Evolutionary conservation across 2,797 vertebrate species (phyloP), one percentile per base, ranked within the genome.

Genomic region (Cossypha caffra): DNA sequence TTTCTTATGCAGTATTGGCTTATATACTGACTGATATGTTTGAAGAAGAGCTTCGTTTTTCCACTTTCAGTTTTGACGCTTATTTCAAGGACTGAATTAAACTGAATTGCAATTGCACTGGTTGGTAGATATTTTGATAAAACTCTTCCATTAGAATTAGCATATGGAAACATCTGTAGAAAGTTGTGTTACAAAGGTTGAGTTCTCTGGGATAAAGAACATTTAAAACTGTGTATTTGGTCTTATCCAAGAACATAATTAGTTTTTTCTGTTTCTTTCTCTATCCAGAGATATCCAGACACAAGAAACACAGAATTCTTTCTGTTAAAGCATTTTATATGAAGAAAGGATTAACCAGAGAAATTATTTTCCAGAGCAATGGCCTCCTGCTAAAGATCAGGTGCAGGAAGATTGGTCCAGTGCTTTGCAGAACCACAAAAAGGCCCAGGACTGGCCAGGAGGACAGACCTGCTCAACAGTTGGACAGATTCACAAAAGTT

Each of bases 161-260:
- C 42, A 37, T 50, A 33, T 55, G 13, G 28, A 83, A 35, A 31
- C 1, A 15, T 33, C 17, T 52, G 25, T 48, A 57, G 17, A 48
- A 77, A 68, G 8, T 7, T 69, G 7, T 9, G 3, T 54, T 61
- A 52, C 17, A 66, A 73, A 81, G 5, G 16, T 4, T 0, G 0
- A 68, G 5, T 67, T 83, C 11, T 35, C 72, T 38, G 29, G 12
- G 4, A 33, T 33, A 45, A 24, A 47, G 31, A 50, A 40, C 61
- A 73, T 28, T 66, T 74, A 33, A 80, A 86, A 42, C 10, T 26
- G 3, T 64, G 2, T 42, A 51, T 54, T 69, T 55, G 21, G 3
- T 47, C 11, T 19, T 58, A 37, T 13, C 10, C 7, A 78, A 71
- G 23, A 35, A n/a, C 2, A n/a, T 14, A 0, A 52, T 24, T 21